phyloP scores from a whole-genome alignment of 1,140 invertebrate genomes.

The Heliothis virescens region DNA sequence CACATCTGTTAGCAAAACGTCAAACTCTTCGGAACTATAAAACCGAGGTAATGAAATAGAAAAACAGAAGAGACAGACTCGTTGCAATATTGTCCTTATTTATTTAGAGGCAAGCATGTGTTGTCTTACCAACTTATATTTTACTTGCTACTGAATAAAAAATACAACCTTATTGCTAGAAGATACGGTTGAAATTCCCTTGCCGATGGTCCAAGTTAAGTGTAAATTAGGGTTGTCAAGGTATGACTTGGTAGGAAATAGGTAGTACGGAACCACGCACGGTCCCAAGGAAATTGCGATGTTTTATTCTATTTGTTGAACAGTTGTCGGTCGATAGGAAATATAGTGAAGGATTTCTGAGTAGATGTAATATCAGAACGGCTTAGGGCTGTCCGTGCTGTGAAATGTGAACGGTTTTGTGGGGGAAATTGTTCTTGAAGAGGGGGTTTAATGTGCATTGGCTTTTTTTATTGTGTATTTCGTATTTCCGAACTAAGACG shows the following conservation, averaged over 20 bases:
- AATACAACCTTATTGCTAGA: not conserved
- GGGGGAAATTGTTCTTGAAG: conserved; percentile 19
- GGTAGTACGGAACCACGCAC: conserved; percentile 58
- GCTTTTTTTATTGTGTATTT: no score
- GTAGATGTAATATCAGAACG: conserved; percentile 49
- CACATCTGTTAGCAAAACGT: not conserved
- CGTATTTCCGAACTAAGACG: no score
- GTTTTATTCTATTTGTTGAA: conserved; percentile 63
- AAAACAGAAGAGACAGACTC: conserved; percentile 53
- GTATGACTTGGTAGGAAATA: conserved; percentile 57
- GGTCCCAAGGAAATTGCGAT: conserved; percentile 62
- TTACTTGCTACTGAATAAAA: conserved; percentile 11
- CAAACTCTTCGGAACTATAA: conserved; percentile 44
- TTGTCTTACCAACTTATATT: conserved; percentile 13
- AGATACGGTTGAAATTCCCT: conserved; percentile 28
- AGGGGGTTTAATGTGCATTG: not conserved
- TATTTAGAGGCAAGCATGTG: conserved; percentile 57
- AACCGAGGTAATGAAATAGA: conserved; percentile 55
- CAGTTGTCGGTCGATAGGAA: conserved; percentile 57
- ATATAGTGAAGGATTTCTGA: conserved; percentile 53
- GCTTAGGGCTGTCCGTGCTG: conserved; percentile 7
- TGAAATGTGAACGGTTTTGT: conserved; percentile 18
- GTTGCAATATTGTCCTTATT: conserved; percentile 64
- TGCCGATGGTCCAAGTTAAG: not conserved
- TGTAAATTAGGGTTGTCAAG: conserved; percentile 42